These are phyloP conservation scores for Tuberolachnus salignus DNA, from an alignment of 2,888 invertebrate species.

Conservation along the genomic window DNA sequence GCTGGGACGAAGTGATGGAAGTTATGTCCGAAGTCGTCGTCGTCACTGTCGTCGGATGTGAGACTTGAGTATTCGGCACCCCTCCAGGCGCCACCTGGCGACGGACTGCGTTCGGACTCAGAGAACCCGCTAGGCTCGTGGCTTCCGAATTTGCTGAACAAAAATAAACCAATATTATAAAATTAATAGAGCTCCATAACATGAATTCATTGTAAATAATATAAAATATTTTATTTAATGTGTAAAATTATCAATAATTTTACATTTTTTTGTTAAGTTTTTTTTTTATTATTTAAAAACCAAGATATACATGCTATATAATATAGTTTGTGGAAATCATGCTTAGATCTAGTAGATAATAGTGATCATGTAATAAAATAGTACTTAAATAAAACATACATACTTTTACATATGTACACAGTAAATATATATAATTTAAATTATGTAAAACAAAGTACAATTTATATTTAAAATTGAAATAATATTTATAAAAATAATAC, in stretches of 20 bases:
- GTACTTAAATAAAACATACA: conserved; percentile 1
- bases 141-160: conserved; percentile 59
- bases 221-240: background rate
- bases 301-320: conserved; percentile 13
- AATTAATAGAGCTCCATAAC: background rate
- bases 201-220: background rate
- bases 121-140: conserved; percentile 63
- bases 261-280: conserved; percentile 2
- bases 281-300: background rate
- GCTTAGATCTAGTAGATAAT: conserved; percentile 22
- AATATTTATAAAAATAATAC: background rate
- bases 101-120: conserved; percentile 61
- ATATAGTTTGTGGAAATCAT: conserved; percentile 24
- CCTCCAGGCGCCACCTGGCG: conserved; percentile 56
- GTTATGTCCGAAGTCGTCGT: conserved; percentile 62
- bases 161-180: background rate
- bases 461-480: background rate
- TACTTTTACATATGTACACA: background rate
- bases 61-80: conserved; percentile 55
- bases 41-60: conserved; percentile 60
- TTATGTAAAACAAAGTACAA: background rate
- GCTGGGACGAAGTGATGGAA: conserved; percentile 66
- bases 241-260: background rate
- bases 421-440: background rate
- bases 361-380: conserved; percentile 10